A percentile compares a stretch with the other conserved stretches of the same genome.
phyloP scores from a whole-genome alignment of 1,140 invertebrate genomes.

The Alviniconcha marisindica region DNA sequence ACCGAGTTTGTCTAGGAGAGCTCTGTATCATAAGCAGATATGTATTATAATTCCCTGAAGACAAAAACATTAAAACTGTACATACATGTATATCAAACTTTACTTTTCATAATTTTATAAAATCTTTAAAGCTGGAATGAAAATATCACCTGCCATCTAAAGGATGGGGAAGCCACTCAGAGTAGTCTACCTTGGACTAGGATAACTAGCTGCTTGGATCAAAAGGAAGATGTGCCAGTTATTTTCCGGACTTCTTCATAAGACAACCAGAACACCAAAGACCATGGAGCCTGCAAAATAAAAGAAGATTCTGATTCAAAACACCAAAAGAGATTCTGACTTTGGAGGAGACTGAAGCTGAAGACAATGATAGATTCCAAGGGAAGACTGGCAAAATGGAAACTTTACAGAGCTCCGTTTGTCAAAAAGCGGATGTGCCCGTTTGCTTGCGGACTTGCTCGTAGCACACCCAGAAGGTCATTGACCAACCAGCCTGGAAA shows the following conservation, averaged over 20 bases:
- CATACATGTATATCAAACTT: too few species aligned
- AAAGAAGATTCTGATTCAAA: background rate
- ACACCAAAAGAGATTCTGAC: conserved; percentile 2
- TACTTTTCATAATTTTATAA: too few species aligned
- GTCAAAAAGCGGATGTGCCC: conserved; percentile 11
- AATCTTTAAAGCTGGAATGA: too few species aligned
- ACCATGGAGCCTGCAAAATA: conserved; percentile 81
- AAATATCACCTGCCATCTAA: too few species aligned
- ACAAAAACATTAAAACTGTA: too few species aligned
- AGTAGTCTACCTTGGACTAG: too few species aligned
- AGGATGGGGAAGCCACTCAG: too few species aligned
- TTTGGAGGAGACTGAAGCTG: background rate
- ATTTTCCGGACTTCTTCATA: conserved; percentile 82
- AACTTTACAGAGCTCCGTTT: background rate
- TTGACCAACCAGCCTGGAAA: conserved; percentile 17
- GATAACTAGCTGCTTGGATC: background rate
- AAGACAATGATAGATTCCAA: background rate
- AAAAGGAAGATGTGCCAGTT: conserved; percentile 80
- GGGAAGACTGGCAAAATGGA: background rate
- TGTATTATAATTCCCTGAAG: too few species aligned
- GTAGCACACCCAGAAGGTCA: conserved; percentile 16
- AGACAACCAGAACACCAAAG: conserved; percentile 83
- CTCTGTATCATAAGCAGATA: too few species aligned
- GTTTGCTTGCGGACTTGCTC: background rate
- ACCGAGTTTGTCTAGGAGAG: too few species aligned